Evolutionary conservation across 2,888 invertebrate species (phyloP), one percentile per base, ranked within the genome.

Genomic region (Augochlorella aurata): DNA sequence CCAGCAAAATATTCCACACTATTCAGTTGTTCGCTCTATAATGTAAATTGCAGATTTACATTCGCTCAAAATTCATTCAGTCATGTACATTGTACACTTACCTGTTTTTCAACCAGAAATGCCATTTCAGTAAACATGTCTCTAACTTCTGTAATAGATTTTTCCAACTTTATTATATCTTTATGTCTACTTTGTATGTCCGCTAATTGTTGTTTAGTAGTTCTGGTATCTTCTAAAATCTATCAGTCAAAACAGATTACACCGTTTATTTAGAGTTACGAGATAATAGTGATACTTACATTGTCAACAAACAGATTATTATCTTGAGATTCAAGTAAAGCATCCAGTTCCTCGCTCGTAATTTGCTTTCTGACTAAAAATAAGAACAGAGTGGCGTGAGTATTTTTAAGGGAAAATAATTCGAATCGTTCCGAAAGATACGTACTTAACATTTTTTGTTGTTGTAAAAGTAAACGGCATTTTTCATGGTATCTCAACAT

Each of bases 101-200:
- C 96, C 95, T 97, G 97, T 91, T 95, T 95, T 90, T 97, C 97
- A 47, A 98, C 96, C 73, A 97, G 94, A 93, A 96, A 95, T 65
- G 97, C 97, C 94, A 98, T 96, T 93, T 98, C 97, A 91, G 95
- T 94, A 94, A 98, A 98, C 94, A 98, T 95, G 92, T 97, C 97
- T 90, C 96, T 95, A 78, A 98, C 95, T 92, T 97, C 97, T 65
- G 94, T 93, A 88, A 98, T 95, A 90, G 97, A 96, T 89, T 95
- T 95, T 94, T 98, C 98, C 83, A 98, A 94, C 92, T 97, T 97
- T 87, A 96, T 93, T 87, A 98, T 95, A 94, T 98, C 97, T 88
- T 96, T 96, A 93, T 97, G 98, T 74, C 98, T 95, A 85, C 96
- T 96, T 94, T 98, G 96, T 87, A 97, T 96, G 90, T 97, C 97